Base-by-base conservation (phyloP, 2,888 invertebrate species). In the Leptinotarsa rubiginosa region DNA sequence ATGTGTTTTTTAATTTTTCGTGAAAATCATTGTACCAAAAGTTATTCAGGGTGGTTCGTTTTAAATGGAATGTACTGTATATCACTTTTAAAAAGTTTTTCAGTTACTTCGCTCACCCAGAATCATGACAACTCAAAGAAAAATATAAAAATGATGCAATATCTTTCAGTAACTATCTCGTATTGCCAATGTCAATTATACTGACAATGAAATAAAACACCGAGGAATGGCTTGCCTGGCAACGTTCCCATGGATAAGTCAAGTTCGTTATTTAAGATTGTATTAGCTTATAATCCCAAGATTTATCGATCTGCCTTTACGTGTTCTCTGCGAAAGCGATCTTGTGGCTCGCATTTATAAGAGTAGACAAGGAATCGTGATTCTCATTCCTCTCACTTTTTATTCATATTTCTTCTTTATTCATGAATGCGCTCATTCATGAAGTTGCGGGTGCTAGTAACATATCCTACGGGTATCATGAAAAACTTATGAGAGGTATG, bases 221-320 rank as follows among this genome's bases (percentile, higher is more conserved):
- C 4, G n/a, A 59, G 18, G 10, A n/a, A 54, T 54, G 18, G 1
- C 54, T 16, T 59, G 12, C 10, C 22, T 25, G 0, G 25, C 22
- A 25, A 68, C 59, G 50, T 72, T 72, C 72, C 72, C 72, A 72
- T 68, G 72, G 68, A 72, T 72, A 68, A 68, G 64, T 41, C 72
- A 18, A 62, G 56, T 72, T 67, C 66, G 68, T 72, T 68, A 72
- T 72, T 72, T 72, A 72, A 72, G n/a, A 68, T 47, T 64, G 68
- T 72, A 67, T 67, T 67, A 68, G 68, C 64, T 52, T 72, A 72
- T 68, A 72, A 72, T 68, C 72, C 68, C 68, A 50, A 68, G 72
- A 72, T 72, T 68, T 72, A 72, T 72, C 72, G 72, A 64, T n/a
- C 50, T 25, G 72, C 52, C 49, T 47, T 64, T 70, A 50, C 25